Evolutionary conservation across 2,888 invertebrate genomes (phyloP).

Genomic region (Danaus chrysippus): DNA sequence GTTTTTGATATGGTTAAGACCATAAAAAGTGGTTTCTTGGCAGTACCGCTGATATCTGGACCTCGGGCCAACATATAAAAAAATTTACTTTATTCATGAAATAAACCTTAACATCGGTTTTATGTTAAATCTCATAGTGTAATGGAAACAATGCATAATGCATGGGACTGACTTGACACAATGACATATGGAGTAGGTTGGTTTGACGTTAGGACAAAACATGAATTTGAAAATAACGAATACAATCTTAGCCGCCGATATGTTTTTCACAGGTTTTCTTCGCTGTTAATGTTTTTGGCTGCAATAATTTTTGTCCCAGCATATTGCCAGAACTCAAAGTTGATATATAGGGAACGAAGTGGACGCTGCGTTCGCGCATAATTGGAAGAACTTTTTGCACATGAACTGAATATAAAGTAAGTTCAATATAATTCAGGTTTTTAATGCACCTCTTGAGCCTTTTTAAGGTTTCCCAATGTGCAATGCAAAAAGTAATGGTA

Average conservation of each 20-base stretch:
- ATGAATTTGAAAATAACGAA: constrained; percentile 61
- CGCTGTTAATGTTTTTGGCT: constrained; percentile 50
- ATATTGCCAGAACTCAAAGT: constrained; percentile 54
- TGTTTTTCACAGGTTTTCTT: constrained; percentile 62
- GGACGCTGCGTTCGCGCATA: constrained; percentile 65
- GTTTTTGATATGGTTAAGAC: constrained; percentile 23
- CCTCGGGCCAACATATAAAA: constrained; percentile 55
- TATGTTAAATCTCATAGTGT: constrained; percentile 77
- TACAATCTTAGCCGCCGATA: constrained; percentile 43
- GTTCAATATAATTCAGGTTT: constrained; percentile 61
- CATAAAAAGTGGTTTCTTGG: constrained; percentile 50
- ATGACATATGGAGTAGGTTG: constrained; percentile 72
- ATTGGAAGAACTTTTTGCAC: constrained; percentile 69
- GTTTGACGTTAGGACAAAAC: constrained; percentile 64
- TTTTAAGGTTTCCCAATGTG: constrained; percentile 26
- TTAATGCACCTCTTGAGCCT: constrained; percentile 37
- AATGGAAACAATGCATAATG: constrained; percentile 78
- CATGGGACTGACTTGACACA: constrained; percentile 65
- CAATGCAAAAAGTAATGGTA: constrained; percentile 26
- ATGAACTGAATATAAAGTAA: constrained; percentile 66
- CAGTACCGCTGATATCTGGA: constrained; percentile 42
- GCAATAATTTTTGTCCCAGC: constrained; percentile 55
- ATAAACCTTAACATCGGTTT: constrained; percentile 74
- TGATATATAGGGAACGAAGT: constrained; percentile 59
- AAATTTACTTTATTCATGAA: constrained; percentile 71